Base-by-base conservation (phyloP, 1,140 invertebrate genomes). In the Anadara kagoshimensis region DNA sequence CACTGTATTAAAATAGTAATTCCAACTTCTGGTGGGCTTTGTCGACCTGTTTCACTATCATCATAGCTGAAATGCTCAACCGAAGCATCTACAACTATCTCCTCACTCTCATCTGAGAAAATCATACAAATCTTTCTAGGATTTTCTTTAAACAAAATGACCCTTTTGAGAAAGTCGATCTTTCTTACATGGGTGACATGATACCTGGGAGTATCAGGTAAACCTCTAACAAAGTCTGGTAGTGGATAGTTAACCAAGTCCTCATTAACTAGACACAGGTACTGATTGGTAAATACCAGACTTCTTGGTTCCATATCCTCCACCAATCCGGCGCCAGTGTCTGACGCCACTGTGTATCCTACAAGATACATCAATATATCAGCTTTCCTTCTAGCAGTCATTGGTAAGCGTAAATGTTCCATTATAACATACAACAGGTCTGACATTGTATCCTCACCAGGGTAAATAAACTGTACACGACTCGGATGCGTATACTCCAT, bases 231-330 rank as follows among this genome's bases (percentile, higher is more conserved):
- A 81, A 88, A 88, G 41, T 86, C 86, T n/a, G 86, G 86, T 16
- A 88, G 69, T 8, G 87, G 87, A 68, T 88, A 88, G 73, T 82
- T 87, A 10, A 86, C 85, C 18, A 84, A 58, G 78, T 88, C 86
- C 57, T 88, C 87, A 56, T 71, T 72, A 0, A 81, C 75, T 11
- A 88, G 68, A 71, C 82, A 84, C 11, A 88, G 41, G 65, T 85
- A 80, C 18, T 77, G 69, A 64, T 82, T 80, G 49, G 85, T 88
- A n/a, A 88, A 61, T 44, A 88, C 83, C n/a, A 88, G 58, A 49
- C 78, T 84, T 11, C 83, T 69, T 12, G 85, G 66, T 58, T 74
- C 56, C 29, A 73, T 47, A 11, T 75, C 64, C 14, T 82, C 75
- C 0, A 69, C 45, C 1, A 70, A 53, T 47, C 69, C 49, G 14